Percentiles rank a stretch among this genome's conserved stretches.
Evolutionary conservation across 2,113 vertebrate species (phyloP).

Genomic region (Leptobrachium leishanense): DNA sequence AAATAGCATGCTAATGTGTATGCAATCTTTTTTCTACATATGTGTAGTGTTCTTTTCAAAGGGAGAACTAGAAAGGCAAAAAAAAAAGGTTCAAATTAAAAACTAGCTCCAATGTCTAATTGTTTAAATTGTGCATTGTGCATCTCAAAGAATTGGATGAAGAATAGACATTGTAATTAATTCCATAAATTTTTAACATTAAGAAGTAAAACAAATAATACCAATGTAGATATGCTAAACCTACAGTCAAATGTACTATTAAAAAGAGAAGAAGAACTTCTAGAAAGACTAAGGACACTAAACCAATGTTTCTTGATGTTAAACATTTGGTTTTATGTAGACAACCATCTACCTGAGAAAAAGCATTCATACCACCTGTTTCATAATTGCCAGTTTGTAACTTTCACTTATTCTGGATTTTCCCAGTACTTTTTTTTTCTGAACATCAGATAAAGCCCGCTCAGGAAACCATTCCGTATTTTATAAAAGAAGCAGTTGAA

Average conservation of each 20-base stretch:
- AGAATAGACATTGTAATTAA: neutral
- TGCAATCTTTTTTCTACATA: neutral
- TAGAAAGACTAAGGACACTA: neutral
- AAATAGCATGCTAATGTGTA: neutral
- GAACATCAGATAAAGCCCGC: neutral
- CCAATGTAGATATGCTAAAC: neutral
- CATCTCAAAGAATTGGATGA: slow-evolving; percentile 2
- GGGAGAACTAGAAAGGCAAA: neutral
- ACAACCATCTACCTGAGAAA: neutral
- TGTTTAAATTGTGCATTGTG: slow-evolving; percentile 33
- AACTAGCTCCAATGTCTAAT: slow-evolving; percentile 11
- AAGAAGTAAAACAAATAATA: neutral
- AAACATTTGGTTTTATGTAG: neutral
- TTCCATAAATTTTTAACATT: neutral
- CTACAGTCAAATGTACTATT: slow-evolving; percentile 11
- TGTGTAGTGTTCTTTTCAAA: neutral
- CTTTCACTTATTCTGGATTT: slow-evolving; percentile 17
- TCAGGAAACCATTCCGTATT: neutral
- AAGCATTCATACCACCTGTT: neutral
- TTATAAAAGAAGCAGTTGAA: neutral
- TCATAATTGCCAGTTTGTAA: neutral
- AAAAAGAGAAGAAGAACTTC: neutral
- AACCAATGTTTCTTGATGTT: neutral
- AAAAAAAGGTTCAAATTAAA: neutral
- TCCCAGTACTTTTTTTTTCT: neutral